phyloP scores from a whole-genome alignment of 2,888 invertebrate species.

The Adineta ricciae region DNA sequence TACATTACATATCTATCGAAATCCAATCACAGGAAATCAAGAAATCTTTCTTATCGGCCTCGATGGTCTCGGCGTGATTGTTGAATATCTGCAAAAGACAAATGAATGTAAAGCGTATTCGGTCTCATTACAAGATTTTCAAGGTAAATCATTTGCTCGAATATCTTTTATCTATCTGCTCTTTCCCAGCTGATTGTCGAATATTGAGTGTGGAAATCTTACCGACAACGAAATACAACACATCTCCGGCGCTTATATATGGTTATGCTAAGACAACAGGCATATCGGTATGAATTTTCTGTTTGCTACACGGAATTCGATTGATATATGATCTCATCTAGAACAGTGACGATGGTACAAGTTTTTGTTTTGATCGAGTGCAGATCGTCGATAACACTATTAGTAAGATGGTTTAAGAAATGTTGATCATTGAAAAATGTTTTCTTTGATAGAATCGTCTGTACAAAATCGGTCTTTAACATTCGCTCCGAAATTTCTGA shows the following conservation, averaged over 20 bases:
- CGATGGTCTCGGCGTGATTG: neutral
- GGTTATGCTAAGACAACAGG: neutral
- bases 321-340: neutral
- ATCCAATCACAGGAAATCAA: neutral
- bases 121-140: neutral
- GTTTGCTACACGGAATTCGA: neutral
- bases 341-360: slow-evolving; percentile 16
- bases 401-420: neutral
- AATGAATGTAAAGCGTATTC: slow-evolving; percentile 12
- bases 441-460: neutral
- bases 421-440: neutral
- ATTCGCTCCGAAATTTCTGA: neutral
- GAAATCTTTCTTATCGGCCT: neutral
- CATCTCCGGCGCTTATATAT: neutral
- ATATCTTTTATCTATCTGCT: neutral
- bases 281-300: neutral
- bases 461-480: neutral
- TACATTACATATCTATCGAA: neutral
- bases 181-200: neutral
- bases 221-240: neutral
- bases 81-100: neutral
- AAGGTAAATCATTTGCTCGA: neutral
- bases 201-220: slow-evolving; percentile 12
- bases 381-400: neutral
- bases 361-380: neutral